Conservation (phyloP, 1,140 invertebrate species). For the Drosophila lini region DNA sequence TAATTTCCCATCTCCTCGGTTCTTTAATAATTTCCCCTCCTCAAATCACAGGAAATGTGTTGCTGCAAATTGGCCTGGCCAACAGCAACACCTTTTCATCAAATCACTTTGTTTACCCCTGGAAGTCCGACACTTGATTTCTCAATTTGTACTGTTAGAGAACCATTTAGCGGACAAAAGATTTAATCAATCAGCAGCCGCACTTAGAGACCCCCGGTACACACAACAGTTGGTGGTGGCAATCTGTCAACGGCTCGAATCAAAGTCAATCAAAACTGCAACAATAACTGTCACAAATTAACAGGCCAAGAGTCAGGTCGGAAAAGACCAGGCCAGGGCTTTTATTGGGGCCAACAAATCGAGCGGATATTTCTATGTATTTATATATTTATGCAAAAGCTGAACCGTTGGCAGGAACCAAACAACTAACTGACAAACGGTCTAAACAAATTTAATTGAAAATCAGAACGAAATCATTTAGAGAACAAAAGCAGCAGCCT, state of each 20-base stretch:
- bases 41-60: constrained; percentile 19
- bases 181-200: constrained; percentile 45
- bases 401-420: constrained; percentile 63
- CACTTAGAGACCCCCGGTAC: constrained; percentile 19
- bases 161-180: constrained; percentile 50
- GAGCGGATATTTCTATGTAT: constrained; percentile 16
- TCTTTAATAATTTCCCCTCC: constrained; percentile 4
- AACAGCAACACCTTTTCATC: constrained; percentile 25
- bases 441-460: constrained; percentile 69
- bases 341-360: constrained; percentile 55
- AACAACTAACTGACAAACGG: constrained; percentile 57
- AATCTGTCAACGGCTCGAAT: constrained; percentile 56
- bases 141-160: constrained; percentile 45
- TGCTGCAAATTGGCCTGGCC: constrained; percentile 6
- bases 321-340: constrained; percentile 47
- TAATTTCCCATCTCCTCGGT: not conserved
- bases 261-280: constrained; percentile 71
- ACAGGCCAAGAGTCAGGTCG: constrained; percentile 28
- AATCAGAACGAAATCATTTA: constrained; percentile 64
- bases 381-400: constrained; percentile 39
- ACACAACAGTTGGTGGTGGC: constrained; percentile 19
- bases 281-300: constrained; percentile 75
- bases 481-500: constrained; percentile 39
- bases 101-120: constrained; percentile 24
- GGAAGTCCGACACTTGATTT: constrained; percentile 11